Evolutionary conservation across 2,888 invertebrate genomes (phyloP).

Genomic region (Calliopum simillimum): DNA sequence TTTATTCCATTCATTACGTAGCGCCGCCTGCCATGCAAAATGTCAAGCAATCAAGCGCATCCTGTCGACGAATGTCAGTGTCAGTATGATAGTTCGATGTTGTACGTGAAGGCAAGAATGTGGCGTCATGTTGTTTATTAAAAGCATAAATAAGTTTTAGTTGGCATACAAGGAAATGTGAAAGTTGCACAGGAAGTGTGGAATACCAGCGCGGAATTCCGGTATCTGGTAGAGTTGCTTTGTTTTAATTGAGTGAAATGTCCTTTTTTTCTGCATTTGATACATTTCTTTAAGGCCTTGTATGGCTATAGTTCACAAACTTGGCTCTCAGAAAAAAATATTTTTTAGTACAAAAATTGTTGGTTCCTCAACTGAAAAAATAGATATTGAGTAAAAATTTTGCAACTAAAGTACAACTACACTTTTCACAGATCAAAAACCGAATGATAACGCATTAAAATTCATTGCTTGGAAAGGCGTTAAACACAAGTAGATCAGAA

Average conservation of each 20-base stretch:
- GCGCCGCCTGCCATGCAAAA: slow-evolving; percentile 58
- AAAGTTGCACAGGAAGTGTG: slow-evolving; percentile 8
- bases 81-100: not conserved
- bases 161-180: slow-evolving; percentile 20
- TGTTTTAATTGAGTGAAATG: not conserved
- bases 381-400: no score
- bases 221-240: not conserved
- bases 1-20: slow-evolving; percentile 63
- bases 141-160: slow-evolving; percentile 55
- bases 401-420: not conserved
- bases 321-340: no score
- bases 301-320: not conserved
- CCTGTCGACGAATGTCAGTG: slow-evolving; percentile 52
- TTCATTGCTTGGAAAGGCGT: no score
- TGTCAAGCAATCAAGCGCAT: slow-evolving; percentile 65
- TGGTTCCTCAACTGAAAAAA: no score
- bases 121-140: slow-evolving; percentile 59
- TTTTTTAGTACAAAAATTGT: no score
- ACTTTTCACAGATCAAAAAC: no score
- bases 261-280: not conserved
- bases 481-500: no score
- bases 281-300: not conserved
- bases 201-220: slow-evolving; percentile 23
- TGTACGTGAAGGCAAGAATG: slow-evolving; percentile 49
- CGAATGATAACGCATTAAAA: no score